Percentiles rank a stretch among this genome's conserved stretches.
These are phyloP conservation scores for Tachina lurida DNA, from an alignment of 2,888 invertebrate genomes.

Conservation along the genomic window DNA sequence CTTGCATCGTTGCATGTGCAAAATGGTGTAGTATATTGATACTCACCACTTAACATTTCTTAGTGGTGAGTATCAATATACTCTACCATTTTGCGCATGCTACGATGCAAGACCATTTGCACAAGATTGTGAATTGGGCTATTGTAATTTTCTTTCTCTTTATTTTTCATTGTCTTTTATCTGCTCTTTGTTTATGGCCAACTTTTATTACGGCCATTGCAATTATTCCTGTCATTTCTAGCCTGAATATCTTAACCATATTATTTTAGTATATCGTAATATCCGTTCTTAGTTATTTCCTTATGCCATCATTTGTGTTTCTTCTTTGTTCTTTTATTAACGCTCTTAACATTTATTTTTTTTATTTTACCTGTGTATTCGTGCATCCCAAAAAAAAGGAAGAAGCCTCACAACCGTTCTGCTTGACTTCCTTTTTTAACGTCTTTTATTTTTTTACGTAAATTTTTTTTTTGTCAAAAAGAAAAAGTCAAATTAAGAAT, in stretches of 20 bases:
- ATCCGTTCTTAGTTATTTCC: slow-evolving; percentile 17
- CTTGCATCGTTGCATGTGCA: no score
- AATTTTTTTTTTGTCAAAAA: neutral
- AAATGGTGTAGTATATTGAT: no score
- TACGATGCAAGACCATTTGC: no score
- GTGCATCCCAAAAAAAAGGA: slow-evolving; percentile 59
- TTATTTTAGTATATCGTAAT: slow-evolving; percentile 16
- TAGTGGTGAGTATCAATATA: no score
- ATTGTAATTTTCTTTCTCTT: neutral
- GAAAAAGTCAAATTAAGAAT: slow-evolving; percentile 29
- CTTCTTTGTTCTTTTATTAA: slow-evolving; percentile 19
- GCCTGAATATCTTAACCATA: slow-evolving; percentile 51
- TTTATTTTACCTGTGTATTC: slow-evolving; percentile 19
- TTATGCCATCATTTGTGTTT: neutral
- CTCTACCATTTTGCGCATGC: no score
- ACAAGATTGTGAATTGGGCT: no score
- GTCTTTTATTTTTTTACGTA: slow-evolving; percentile 65
- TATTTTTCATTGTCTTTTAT: slow-evolving; percentile 5
- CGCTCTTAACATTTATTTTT: slow-evolving; percentile 1
- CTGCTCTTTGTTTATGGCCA: neutral
- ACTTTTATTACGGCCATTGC: slow-evolving; percentile 25
- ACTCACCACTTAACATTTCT: no score
- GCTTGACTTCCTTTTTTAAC: slow-evolving; percentile 74
- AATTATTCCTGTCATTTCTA: slow-evolving; percentile 50
- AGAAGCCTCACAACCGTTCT: slow-evolving; percentile 75